Conservation (phyloP, 2,888 invertebrate genomes). For the Phortica magna region DNA sequence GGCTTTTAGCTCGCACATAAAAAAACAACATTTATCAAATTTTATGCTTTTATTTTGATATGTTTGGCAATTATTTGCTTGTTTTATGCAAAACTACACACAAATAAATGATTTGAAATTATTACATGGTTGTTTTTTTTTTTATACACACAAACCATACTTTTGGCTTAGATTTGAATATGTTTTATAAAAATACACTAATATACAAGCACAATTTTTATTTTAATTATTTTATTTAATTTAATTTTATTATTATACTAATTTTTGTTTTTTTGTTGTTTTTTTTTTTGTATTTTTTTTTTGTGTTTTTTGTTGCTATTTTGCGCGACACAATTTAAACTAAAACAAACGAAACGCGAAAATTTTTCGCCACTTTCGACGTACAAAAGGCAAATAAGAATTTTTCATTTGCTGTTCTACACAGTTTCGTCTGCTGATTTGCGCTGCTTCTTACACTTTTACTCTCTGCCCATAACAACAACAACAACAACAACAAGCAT, state of each 20-base stretch:
- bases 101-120: neutral
- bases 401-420: slow-evolving; percentile 60
- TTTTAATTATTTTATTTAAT: slow-evolving; percentile 14
- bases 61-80: neutral
- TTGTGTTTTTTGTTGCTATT: slow-evolving; percentile 36
- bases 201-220: neutral
- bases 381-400: slow-evolving; percentile 70
- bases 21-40: too few relatives aligned
- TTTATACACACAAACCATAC: slow-evolving; percentile 44
- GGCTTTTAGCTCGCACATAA: too few relatives aligned
- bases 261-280: too few relatives aligned
- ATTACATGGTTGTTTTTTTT: slow-evolving; percentile 35
- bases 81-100: neutral
- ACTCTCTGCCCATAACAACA: slow-evolving; percentile 15
- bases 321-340: slow-evolving; percentile 46
- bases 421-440: slow-evolving; percentile 26
- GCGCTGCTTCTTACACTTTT: neutral
- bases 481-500: neutral
- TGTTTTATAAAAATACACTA: slow-evolving; percentile 24
- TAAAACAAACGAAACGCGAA: slow-evolving; percentile 69
- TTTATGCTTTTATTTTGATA: too few relatives aligned
- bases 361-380: slow-evolving; percentile 68
- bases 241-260: slow-evolving; percentile 27
- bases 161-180: slow-evolving; percentile 17
- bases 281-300: slow-evolving; percentile 34